Conservation (phyloP, 2,888 invertebrate genomes). For the Chloroclystis v-ata region DNA sequence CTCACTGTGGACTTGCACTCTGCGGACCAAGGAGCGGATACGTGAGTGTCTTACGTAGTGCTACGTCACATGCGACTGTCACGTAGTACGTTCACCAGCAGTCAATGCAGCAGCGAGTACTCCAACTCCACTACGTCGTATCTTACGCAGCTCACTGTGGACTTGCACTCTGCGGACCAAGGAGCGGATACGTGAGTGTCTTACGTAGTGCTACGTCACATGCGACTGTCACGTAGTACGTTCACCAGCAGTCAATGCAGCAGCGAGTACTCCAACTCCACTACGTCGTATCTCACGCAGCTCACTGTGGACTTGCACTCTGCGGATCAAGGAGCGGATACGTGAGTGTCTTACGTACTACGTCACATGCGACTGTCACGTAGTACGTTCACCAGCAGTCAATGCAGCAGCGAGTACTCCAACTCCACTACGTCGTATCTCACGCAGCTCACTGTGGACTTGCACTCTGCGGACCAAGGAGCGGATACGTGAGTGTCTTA, state of each 20-base stretch:
- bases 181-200: conserved; percentile 49
- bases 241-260: conserved; percentile 38
- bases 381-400: conserved; percentile 33
- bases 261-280: conserved; percentile 50
- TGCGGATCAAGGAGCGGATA: conserved; percentile 49
- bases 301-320: conserved; percentile 70
- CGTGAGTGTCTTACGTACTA: conserved; percentile 66
- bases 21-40: conserved; percentile 48
- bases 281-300: conserved; percentile 75
- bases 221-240: conserved; percentile 64
- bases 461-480: conserved; percentile 58
- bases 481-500: conserved; percentile 43
- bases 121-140: conserved; percentile 63
- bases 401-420: conserved; percentile 42
- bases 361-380: conserved; percentile 78
- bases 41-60: conserved; percentile 37
- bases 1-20: conserved; percentile 70
- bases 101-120: conserved; percentile 46
- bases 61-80: neutral
- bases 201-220: conserved; percentile 83
- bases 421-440: conserved; percentile 70
- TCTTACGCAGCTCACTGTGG: conserved; percentile 81
- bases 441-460: conserved; percentile 75
- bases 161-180: conserved; percentile 82
- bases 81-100: conserved; percentile 22